phyloP scores from a whole-genome alignment of 1,140 invertebrate genomes.

The Sinonovacula constricta region DNA sequence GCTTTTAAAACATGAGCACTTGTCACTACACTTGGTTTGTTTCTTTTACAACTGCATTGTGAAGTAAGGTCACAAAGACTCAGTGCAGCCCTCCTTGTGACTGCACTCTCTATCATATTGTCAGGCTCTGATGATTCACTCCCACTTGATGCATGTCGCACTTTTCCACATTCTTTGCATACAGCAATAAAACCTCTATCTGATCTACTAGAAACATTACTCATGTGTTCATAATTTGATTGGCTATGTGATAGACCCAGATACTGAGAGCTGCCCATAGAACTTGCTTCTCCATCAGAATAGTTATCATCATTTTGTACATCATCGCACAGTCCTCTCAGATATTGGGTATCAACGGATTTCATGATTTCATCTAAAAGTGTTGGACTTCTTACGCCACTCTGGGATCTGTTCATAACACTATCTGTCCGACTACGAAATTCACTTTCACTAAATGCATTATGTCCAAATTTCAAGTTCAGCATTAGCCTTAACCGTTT shows the following conservation, averaged over 20 bases:
- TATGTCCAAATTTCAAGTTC: conserved; percentile 13
- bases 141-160: conserved; percentile 13
- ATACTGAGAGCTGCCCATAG: conserved; percentile 33
- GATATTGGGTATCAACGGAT: conserved; percentile 12
- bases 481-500: conserved; percentile 29
- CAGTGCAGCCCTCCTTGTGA: not conserved
- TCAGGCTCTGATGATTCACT: conserved; percentile 22
- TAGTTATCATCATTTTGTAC: conserved; percentile 13
- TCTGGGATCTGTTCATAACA: conserved; percentile 3
- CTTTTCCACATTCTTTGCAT: conserved; percentile 36
- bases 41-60: too few species aligned
- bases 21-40: conserved; percentile 18
- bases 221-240: too few species aligned
- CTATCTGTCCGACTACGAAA: conserved; percentile 25
- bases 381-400: conserved; percentile 24
- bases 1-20: conserved; percentile 7
- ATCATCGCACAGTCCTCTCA: conserved; percentile 21
- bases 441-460: not conserved
- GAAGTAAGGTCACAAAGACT: not conserved
- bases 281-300: conserved; percentile 34
- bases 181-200: conserved; percentile 17
- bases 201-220: too few species aligned
- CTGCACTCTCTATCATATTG: not conserved
- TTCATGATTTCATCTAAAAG: conserved; percentile 47
- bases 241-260: too few species aligned